A percentile compares a stretch with the other conserved stretches of the same genome.
These are phyloP conservation scores for Achlya flavicornis DNA, from an alignment of 2,888 invertebrate genomes.

Conservation along the genomic window DNA sequence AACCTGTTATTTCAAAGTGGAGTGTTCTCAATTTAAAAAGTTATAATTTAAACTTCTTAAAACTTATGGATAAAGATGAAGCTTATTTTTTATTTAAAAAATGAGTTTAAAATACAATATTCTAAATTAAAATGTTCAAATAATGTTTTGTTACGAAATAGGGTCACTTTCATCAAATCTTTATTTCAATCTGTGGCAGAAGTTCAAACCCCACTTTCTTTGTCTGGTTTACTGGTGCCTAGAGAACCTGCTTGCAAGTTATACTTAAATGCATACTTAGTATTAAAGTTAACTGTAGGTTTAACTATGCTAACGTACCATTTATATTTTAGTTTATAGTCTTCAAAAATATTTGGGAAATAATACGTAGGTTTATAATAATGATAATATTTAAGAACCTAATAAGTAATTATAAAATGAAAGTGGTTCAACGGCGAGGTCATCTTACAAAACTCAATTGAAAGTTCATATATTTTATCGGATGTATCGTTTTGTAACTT, in stretches of 20 bases:
- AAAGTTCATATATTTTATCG: slow-evolving; percentile 6
- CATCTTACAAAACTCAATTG: slow-evolving; percentile 3
- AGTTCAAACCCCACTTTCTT: slow-evolving; percentile 1
- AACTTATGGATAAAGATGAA: too few relatives aligned
- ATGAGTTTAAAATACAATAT: too few relatives aligned
- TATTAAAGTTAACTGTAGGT: slow-evolving; percentile 1
- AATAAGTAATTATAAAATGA: neutral
- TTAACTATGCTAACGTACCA: neutral
- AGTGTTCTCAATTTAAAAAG: neutral
- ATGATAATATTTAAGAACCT: neutral
- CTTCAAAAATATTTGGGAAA: too few relatives aligned
- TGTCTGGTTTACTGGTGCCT: neutral
- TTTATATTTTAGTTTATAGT: neutral
- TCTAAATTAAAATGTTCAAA: neutral
- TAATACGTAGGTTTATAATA: too few relatives aligned
- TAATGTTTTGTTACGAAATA: neutral
- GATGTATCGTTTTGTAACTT: neutral
- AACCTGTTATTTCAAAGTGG: neutral
- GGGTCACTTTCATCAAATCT: neutral
- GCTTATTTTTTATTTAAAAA: too few relatives aligned
- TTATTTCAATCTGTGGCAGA: neutral
- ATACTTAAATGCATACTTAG: neutral
- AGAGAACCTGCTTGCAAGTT: slow-evolving; percentile 3
- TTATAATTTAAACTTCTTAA: too few relatives aligned
- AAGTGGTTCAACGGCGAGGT: neutral